Evolutionary conservation across 2,888 invertebrate genomes (phyloP).

Genomic region (Alloscopus bannaensis): DNA sequence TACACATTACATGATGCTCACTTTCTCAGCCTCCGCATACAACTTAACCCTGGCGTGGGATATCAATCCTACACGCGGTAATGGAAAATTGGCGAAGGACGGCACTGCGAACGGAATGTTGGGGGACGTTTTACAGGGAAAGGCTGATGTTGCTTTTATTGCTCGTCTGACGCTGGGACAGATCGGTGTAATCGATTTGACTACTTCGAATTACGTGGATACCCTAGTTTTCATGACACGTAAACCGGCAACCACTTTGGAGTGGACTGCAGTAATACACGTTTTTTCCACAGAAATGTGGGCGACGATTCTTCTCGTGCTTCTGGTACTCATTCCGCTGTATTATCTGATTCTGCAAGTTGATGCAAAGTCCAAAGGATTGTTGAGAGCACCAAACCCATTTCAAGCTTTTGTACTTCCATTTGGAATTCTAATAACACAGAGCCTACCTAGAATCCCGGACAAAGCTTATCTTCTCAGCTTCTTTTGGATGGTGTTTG

Average conservation of each 20-base stretch:
- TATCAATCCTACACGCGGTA: constrained; percentile 55
- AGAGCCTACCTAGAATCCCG: constrained; percentile 52
- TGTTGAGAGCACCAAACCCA: background rate
- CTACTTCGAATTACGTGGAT: constrained; percentile 58
- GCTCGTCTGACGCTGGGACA: constrained; percentile 60
- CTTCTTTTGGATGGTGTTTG: constrained; percentile 59
- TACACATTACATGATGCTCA: constrained; percentile 64
- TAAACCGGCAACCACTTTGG: constrained; percentile 38
- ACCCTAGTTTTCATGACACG: constrained; percentile 60
- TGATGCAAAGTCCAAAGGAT: too few species aligned
- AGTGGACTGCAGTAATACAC: constrained; percentile 61
- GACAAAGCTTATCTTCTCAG: constrained; percentile 48
- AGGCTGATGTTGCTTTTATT: constrained; percentile 64
- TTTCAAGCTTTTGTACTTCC: constrained; percentile 52
- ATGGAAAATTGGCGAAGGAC: constrained; percentile 50
- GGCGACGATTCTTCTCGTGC: constrained; percentile 29
- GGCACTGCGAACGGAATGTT: constrained; percentile 63
- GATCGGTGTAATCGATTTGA: constrained; percentile 64
- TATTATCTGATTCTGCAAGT: constrained; percentile 41
- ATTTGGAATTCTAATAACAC: constrained; percentile 44
- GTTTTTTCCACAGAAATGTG: constrained; percentile 48
- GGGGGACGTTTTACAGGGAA: constrained; percentile 59
- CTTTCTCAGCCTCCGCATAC: constrained; percentile 33
- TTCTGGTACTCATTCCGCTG: constrained; percentile 38
- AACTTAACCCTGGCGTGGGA: constrained; percentile 66